These are phyloP conservation scores for Melopsittacus undulatus DNA, from an alignment of 2,797 vertebrate species.

Conservation along the genomic window DNA sequence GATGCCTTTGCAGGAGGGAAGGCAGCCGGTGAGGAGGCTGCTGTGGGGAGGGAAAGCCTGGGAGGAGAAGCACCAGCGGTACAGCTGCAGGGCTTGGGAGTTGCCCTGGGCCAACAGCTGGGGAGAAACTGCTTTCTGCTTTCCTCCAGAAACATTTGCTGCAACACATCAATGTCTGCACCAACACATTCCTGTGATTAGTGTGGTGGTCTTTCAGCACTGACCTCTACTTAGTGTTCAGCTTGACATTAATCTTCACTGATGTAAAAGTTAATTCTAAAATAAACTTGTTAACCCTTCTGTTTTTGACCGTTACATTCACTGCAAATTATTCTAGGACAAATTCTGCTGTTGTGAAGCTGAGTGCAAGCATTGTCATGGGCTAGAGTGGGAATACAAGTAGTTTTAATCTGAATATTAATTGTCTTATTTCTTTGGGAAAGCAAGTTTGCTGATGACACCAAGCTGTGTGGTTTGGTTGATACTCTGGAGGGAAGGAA, in stretches of 20 bases:
- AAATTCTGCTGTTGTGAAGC: conserved; percentile 8
- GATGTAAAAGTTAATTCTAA: conserved; percentile 62
- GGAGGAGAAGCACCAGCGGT: fast-evolving
- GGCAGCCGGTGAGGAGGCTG: neutral
- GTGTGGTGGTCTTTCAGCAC: conserved; percentile 45
- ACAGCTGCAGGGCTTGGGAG: neutral
- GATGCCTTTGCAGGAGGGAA: neutral
- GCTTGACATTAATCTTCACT: conserved; percentile 7
- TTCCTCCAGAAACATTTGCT: conserved; percentile 25
- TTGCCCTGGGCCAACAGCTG: neutral
- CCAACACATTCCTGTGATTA: conserved; percentile 48
- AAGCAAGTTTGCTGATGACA: neutral
- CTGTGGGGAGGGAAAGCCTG: neutral
- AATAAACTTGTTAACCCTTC: conserved; percentile 52
- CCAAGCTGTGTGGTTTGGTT: too few relatives aligned
- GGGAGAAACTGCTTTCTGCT: neutral
- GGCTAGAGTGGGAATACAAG: neutral
- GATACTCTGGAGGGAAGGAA: too few relatives aligned
- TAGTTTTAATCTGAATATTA: neutral
- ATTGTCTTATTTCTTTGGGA: neutral
- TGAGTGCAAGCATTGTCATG: neutral
- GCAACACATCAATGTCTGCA: conserved; percentile 42
- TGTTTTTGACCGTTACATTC: neutral
- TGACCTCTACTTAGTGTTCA: conserved; percentile 53
- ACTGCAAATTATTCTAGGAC: conserved; percentile 10